Evolutionary conservation across 30 jellyfish, hydroid and myxozoan genomes (phyloP), one percentile per base, ranked within the genome.

Genomic region (Nemopilema nomurai): DNA sequence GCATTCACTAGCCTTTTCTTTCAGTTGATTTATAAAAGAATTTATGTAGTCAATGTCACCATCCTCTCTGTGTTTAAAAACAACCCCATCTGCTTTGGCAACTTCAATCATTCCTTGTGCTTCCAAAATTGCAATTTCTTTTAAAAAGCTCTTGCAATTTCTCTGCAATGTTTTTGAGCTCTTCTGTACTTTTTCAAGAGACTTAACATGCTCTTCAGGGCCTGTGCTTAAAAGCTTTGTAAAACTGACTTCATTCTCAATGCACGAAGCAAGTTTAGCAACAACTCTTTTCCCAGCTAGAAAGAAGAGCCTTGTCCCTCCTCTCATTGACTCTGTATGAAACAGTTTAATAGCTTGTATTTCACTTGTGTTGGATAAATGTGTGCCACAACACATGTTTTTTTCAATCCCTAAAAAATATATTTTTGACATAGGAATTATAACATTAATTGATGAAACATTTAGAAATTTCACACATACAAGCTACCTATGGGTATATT

Each of bases 311-410:
- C 99, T 87, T 21, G 93, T 95, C 0, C 97, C 97, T 27, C 99
- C 99, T 67, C 99, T 72, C 98, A 95, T 95, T 41, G 96, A 26
- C 65, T 90, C 99, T 20, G 98, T 90, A 82, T 90, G 97, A 0
- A 95, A 84, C 29, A 95, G 84, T 66, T 90, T 95, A 19, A 95
- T 82, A 63, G 91, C 91, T 83, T 95, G 99, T 51, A 95, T 74
- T 51, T 95, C 97, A 75, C 96, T 79, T 31, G 91, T 67, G 62
- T 89, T 95, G 17, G 90, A 50, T 21, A 95, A 87, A 81, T 95
- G 99, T 28, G 99, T 95, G 1, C 99, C 99, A 82, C 99, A 95
- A 82, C 99, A 95, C 97, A 95, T 85, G 86, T 95, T 95, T 80
- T 89, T 89, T 79, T 95, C 99, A 49, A 95, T 71, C 21, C 96